Evolutionary conservation across 2,797 vertebrate species (phyloP), one percentile per base, ranked within the genome.

Genomic region (Synanceia verrucosa): DNA sequence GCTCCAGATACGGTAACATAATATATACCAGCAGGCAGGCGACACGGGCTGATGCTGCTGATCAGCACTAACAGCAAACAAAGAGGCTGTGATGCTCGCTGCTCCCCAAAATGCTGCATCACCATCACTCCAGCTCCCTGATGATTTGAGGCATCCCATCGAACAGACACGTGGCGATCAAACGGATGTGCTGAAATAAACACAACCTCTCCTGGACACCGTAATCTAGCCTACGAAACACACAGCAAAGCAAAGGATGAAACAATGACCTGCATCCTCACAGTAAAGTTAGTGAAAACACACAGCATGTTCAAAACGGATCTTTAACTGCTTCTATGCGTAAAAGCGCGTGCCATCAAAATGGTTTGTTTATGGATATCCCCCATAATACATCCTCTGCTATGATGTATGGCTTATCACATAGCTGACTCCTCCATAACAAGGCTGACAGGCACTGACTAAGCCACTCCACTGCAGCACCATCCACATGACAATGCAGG

Each of bases 51-150:
- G 74, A 68, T 72, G 68, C 39, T 63, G 50, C 37, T 81, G 86
- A 87, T 88, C 88, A 91, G 86, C 86, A 82, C 73, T 53, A 78
- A 64, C 64, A 88, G 87, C n/a, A n/a, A n/a, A 91, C 91, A 93
- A 93, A 93, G 92, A 76, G 81, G 80, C 66, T 80, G 81, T 31
- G 82, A 70, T 79, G 81, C 79, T 73, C 79, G 72, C 78, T 6
- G 67, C 70, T 65, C 24, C 67, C 87, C 78, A 76, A 65, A 84
- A 55, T 92, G 93, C 93, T 93, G 92, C 63, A 90, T 94, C 93
- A 93, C 91, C 70, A 74, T 73, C 76, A 62, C 76, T 53, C 23
- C 79, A 1, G n/a, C 70, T 77, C 48, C 39, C 67, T 9, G 1
- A 33, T 48, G 69, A 50, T 44, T 47, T 4, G 61, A 21, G 26